A percentile compares a stretch with the other conserved stretches of the same genome.
Evolutionary conservation across 2,888 invertebrate genomes (phyloP).

Genomic region (Volucella inflata): DNA sequence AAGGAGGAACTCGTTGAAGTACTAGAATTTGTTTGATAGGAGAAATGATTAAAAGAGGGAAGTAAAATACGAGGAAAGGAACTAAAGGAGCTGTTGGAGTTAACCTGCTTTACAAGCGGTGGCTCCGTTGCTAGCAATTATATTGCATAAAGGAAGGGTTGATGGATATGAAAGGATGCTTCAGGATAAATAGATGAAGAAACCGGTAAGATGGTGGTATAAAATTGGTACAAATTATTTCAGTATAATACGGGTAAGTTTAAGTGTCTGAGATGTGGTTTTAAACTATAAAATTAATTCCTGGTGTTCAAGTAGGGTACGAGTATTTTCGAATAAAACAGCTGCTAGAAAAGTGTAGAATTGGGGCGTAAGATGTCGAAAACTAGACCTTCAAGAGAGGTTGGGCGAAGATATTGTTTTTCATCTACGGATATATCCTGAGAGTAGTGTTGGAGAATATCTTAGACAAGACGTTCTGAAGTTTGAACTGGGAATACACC

Average conservation of each 20-base stretch:
- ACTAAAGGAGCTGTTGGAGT: conserved; percentile 37
- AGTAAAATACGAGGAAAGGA: conserved; percentile 23
- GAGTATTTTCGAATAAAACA: too few species aligned
- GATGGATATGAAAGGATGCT: background rate
- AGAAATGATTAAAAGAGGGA: conserved; percentile 63
- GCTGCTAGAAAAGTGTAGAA: too few species aligned
- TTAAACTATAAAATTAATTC: too few species aligned
- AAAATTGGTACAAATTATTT: too few species aligned
- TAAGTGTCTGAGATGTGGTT: background rate
- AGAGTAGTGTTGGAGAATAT: too few species aligned
- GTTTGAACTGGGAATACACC: too few species aligned
- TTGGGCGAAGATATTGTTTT: too few species aligned
- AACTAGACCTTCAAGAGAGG: too few species aligned
- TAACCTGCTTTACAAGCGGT: conserved; percentile 47
- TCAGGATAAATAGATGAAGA: background rate
- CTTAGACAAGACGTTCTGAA: too few species aligned
- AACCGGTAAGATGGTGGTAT: background rate
- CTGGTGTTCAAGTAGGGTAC: too few species aligned
- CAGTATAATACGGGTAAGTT: background rate
- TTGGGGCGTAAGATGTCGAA: too few species aligned
- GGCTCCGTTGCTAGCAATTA: conserved; percentile 55
- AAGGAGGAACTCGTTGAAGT: conserved; percentile 60
- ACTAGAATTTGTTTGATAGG: conserved; percentile 69
- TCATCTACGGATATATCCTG: too few species aligned
- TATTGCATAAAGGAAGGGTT: conserved; percentile 43